phyloP scores from a whole-genome alignment of 2,888 invertebrate genomes.

The Lycophotia porphyrea region DNA sequence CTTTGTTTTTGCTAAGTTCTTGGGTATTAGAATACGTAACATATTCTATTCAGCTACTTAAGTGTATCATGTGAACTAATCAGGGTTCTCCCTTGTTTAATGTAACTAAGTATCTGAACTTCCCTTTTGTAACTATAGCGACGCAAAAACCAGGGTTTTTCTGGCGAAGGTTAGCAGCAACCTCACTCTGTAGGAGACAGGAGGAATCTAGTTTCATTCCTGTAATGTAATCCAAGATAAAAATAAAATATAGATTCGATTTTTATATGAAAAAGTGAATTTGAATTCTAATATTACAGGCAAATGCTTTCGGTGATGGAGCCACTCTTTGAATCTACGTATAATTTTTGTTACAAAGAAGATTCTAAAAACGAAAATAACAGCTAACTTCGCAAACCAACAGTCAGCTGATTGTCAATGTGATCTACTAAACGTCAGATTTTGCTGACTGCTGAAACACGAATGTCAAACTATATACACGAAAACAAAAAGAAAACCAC shows the following conservation, averaged over 20 bases:
- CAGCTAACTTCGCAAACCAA: slow-evolving; percentile 18
- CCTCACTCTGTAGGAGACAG: too few species aligned
- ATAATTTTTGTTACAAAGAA: not conserved
- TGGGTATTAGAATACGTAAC: slow-evolving; percentile 1
- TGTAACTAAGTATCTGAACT: not conserved
- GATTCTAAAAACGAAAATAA: not conserved
- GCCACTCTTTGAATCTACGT: not conserved
- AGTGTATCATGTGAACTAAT: not conserved
- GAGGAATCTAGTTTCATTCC: too few species aligned
- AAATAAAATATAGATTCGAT: too few species aligned
- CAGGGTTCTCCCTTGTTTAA: not conserved
- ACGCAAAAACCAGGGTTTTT: not conserved
- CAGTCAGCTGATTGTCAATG: slow-evolving; percentile 38
- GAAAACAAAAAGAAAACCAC: slow-evolving; percentile 32
- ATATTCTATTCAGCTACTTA: not conserved
- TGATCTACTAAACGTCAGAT: slow-evolving; percentile 20
- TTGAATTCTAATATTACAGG: too few species aligned
- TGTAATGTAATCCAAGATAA: too few species aligned
- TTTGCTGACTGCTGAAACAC: not conserved
- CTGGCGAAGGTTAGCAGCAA: too few species aligned
- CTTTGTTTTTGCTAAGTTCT: slow-evolving; percentile 27
- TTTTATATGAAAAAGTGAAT: too few species aligned
- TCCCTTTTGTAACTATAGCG: not conserved
- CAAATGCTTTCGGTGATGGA: not conserved
- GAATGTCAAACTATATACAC: not conserved